Evolutionary conservation across 2,113 vertebrate genomes (phyloP).

Genomic region (Pomatorhinus ruficollis): DNA sequence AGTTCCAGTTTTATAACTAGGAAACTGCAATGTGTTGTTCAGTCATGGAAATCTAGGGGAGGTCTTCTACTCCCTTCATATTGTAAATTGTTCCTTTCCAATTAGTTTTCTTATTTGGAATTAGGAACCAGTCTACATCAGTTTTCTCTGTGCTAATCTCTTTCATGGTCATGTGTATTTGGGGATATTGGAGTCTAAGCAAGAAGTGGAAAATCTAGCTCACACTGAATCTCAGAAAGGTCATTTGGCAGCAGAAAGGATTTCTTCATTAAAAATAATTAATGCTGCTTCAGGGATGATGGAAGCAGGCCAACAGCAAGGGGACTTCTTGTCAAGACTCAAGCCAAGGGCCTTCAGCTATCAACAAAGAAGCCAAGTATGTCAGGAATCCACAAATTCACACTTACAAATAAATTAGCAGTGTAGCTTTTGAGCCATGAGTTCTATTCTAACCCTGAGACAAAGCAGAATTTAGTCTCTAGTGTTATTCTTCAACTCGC

Average conservation of each 20-base stretch:
- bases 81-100: conserved; percentile 10
- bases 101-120: conserved; percentile 37
- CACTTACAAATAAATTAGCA: conserved; percentile 42
- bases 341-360: conserved; percentile 50
- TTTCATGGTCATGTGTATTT: conserved; percentile 32
- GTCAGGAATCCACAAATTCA: conserved; percentile 47
- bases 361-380: conserved; percentile 41
- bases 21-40: conserved; percentile 6
- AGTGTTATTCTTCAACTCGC: background rate
- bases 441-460: background rate
- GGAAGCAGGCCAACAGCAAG: conserved; percentile 47
- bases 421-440: conserved; percentile 4
- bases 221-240: conserved; percentile 32
- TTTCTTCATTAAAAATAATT: conserved; percentile 70
- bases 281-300: conserved; percentile 54
- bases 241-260: conserved; percentile 54
- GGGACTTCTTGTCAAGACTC: conserved; percentile 56
- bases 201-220: conserved; percentile 60
- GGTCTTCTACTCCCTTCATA: background rate
- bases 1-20: background rate
- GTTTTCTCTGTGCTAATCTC: conserved; percentile 43
- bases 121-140: conserved; percentile 30
- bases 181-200: conserved; percentile 24
- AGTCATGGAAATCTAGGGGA: background rate
- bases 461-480: background rate